phyloP scores from a whole-genome alignment of 2,113 vertebrate species.

The Zootoca vivipara region DNA sequence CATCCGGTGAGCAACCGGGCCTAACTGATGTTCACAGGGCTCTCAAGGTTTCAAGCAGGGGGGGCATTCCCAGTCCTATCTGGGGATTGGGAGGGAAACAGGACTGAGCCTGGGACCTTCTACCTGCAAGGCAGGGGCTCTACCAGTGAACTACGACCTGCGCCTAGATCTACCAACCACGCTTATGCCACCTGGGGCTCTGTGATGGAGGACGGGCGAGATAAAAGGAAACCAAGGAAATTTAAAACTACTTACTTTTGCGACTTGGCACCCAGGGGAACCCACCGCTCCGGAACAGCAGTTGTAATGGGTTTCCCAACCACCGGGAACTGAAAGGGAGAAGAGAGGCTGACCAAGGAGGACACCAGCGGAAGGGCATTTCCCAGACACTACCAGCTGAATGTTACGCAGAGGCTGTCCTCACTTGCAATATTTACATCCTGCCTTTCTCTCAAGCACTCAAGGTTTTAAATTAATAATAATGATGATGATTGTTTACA shows the following conservation, averaged over 20 bases:
- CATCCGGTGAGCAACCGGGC: too few relatives aligned
- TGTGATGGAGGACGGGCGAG: background rate
- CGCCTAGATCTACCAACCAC: too few relatives aligned
- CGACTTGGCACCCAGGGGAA: constrained; percentile 85
- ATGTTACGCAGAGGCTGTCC: background rate
- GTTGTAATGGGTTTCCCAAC: constrained; percentile 93
- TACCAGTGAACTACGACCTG: too few relatives aligned
- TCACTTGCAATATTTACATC: background rate
- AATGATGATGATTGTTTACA: too few relatives aligned
- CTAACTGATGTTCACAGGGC: too few relatives aligned
- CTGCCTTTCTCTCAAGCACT: background rate
- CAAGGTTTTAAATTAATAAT: too few relatives aligned
- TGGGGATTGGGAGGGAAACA: too few relatives aligned
- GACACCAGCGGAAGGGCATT: background rate
- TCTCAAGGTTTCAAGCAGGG: too few relatives aligned
- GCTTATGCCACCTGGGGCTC: background rate
- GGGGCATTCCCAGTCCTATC: too few relatives aligned
- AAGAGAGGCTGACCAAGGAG: background rate
- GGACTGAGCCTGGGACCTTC: too few relatives aligned
- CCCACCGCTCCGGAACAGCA: constrained; percentile 91
- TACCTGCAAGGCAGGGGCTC: too few relatives aligned
- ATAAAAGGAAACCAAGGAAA: background rate
- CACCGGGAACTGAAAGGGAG: constrained; percentile 79
- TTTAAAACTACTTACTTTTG: constrained; percentile 80
- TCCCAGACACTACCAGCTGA: background rate